Conservation (phyloP, 2,888 invertebrate genomes). For the Acanthosepion pharaonis region DNA sequence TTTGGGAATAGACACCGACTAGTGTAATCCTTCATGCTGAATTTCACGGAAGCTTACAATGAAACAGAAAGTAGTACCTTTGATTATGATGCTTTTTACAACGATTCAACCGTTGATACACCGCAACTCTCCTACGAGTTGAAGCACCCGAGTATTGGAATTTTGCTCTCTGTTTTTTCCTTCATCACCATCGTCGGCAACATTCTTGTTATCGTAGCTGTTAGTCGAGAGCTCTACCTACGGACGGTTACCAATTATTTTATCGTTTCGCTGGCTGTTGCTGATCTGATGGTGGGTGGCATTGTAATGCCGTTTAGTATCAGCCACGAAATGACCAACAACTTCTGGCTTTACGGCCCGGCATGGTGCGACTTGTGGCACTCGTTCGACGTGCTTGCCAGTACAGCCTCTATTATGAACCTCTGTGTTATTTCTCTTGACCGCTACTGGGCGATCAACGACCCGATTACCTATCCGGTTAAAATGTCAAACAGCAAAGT, state of each 20-base stretch:
- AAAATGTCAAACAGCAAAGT: constrained; percentile 92
- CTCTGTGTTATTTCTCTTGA: constrained; percentile 96
- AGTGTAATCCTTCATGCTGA: constrained; percentile 44
- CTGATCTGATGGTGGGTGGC: constrained; percentile 95
- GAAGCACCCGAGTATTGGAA: constrained; percentile 77
- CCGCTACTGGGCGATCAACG: constrained; percentile 98
- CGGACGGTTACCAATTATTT: constrained; percentile 98
- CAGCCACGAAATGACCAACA: constrained; percentile 68
- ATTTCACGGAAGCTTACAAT: constrained; percentile 41
- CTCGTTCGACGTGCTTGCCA: constrained; percentile 95
- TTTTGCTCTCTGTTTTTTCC: constrained; percentile 88
- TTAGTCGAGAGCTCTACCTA: constrained; percentile 91
- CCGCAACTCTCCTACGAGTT: constrained; percentile 49
- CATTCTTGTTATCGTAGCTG: constrained; percentile 92
- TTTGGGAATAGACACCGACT: not conserved
- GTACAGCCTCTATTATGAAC: constrained; percentile 97
- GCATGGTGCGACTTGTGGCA: constrained; percentile 99
- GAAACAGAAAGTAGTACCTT: constrained; percentile 35
- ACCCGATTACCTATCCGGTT: constrained; percentile 97
- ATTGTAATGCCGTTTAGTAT: constrained; percentile 94
- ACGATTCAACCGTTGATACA: constrained; percentile 47
- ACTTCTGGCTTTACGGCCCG: constrained; percentile 90
- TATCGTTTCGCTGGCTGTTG: constrained; percentile 95
- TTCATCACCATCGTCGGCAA: constrained; percentile 96
- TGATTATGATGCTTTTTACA: constrained; percentile 40